These are phyloP conservation scores for Ariopsis seemanni DNA, from an alignment of 2,113 vertebrate species.

Conservation along the genomic window DNA sequence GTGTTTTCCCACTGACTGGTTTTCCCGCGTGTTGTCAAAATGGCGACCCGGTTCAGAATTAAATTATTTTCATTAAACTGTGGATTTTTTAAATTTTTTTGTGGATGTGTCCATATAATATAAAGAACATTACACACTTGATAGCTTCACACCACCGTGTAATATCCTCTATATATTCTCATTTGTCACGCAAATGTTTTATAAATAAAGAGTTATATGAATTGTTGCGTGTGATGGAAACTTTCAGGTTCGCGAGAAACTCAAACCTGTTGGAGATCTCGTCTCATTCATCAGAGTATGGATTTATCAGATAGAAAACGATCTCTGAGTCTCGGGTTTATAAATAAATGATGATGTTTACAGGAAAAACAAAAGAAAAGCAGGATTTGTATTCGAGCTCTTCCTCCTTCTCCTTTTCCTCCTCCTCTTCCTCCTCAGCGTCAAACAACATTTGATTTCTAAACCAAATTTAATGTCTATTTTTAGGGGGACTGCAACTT, in stretches of 20 bases:
- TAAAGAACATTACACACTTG: too few relatives aligned
- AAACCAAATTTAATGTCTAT: slow-evolving; percentile 53
- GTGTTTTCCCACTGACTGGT: too few relatives aligned
- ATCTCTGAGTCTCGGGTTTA: slow-evolving; percentile 29
- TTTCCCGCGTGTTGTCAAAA: too few relatives aligned
- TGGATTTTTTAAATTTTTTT: too few relatives aligned
- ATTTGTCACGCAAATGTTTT: not conserved
- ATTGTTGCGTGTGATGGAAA: not conserved
- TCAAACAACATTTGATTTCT: slow-evolving; percentile 44
- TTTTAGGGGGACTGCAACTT: slow-evolving; percentile 50
- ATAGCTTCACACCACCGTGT: too few relatives aligned
- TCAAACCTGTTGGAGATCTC: not conserved
- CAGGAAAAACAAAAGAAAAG: not conserved
- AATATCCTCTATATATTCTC: too few relatives aligned
- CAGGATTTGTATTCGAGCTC: slow-evolving; percentile 29
- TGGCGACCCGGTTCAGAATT: too few relatives aligned
- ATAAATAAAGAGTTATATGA: not conserved
- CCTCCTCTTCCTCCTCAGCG: not conserved
- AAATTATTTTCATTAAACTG: too few relatives aligned
- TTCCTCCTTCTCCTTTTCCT: not conserved
- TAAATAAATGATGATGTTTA: slow-evolving; percentile 34
- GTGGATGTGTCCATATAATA: too few relatives aligned
- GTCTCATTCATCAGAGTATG: not conserved
- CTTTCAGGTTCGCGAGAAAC: not conserved
- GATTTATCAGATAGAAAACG: slow-evolving; percentile 39